Base-by-base conservation (phyloP, 1,140 invertebrate genomes). In the Spodoptera frugiperda region DNA sequence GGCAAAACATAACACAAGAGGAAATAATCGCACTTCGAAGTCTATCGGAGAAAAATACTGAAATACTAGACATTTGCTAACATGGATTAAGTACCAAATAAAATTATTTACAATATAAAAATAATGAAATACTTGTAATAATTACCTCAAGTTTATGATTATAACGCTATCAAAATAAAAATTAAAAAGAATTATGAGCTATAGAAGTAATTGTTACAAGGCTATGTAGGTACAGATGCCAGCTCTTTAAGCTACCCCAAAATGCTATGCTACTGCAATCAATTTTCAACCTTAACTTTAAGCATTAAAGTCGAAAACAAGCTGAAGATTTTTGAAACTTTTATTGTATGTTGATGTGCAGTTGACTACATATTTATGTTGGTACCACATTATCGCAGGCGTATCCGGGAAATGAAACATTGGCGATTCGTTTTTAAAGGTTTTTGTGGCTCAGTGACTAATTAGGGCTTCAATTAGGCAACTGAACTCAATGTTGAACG, bases 391-490 rank as follows among this genome's bases (percentile, higher is more conserved):
- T 63, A 75, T 70, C 12, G 75, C 63, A 33, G 33, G 17, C 55
- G 77, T 74, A 68, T 78, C 77, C 77, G 71, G 77, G 77, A 78
- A 70, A 54, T 33, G 54, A 46, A 30, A 54, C 72, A 78, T 78
- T 78, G 71, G 39, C 77, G 15, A 78, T 78, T 74, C 39, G 61
- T 65, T 72, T 73, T 73, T 14, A 74, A 59, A 11, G 12, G 33
- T 55, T 78, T 78, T 78, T 74, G 53, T 67, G 21, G 39, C 9
- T 44, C 25, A 55, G 10, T 65, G 49, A 59, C 63, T 75, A 78
- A 78, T 78, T 78, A 75, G 46, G 33, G 21, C 44, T 48, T 48
- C 53, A 78, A 73, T 78, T 78, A 75, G 70, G 55, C 30, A 54
- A 65, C 59, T 25, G 19, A 33, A 53, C 33, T 57, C 44, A 73